A percentile compares a stretch with the other conserved stretches of the same genome.
Conservation (phyloP, 2,113 vertebrate genomes). For the Paraplagusia blochii region DNA sequence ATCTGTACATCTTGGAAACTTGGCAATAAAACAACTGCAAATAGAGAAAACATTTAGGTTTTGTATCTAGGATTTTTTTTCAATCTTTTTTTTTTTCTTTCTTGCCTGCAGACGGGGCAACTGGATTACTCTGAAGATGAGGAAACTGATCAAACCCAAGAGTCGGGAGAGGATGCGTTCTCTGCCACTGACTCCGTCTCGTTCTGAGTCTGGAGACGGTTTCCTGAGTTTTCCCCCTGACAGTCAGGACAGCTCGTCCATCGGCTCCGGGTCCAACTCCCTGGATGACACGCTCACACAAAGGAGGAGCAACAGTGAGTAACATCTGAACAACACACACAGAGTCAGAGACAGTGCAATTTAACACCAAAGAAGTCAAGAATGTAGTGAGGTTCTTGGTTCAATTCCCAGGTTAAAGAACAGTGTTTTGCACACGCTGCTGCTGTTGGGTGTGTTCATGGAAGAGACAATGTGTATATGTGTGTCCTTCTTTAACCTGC, state of each 20-base stretch:
- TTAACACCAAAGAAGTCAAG: not conserved
- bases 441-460: conserved; percentile 8
- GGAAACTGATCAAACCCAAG: conserved; percentile 95
- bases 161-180: conserved; percentile 91
- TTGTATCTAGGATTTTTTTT: not conserved
- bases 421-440: not conserved
- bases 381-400: not conserved
- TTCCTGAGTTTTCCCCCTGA: conserved; percentile 88
- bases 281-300: conserved; percentile 89
- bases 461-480: conserved; percentile 13
- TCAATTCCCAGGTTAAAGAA: too few relatives aligned
- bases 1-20: not conserved
- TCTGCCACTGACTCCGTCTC: conserved; percentile 85
- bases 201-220: conserved; percentile 88
- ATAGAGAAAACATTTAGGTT: not conserved
- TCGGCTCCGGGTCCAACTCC: conserved; percentile 92
- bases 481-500: conserved; percentile 55
- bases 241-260: conserved; percentile 95
- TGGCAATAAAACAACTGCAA: not conserved
- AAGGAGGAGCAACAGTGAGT: conserved; percentile 96
- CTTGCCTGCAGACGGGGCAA: conserved; percentile 84
- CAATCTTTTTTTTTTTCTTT: not conserved
- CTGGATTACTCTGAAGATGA: conserved; percentile 99
- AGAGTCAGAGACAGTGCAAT: not conserved
- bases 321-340: not conserved